Evolutionary conservation across 2,888 invertebrate genomes (phyloP).

Genomic region (Patella ulyssiponensis): DNA sequence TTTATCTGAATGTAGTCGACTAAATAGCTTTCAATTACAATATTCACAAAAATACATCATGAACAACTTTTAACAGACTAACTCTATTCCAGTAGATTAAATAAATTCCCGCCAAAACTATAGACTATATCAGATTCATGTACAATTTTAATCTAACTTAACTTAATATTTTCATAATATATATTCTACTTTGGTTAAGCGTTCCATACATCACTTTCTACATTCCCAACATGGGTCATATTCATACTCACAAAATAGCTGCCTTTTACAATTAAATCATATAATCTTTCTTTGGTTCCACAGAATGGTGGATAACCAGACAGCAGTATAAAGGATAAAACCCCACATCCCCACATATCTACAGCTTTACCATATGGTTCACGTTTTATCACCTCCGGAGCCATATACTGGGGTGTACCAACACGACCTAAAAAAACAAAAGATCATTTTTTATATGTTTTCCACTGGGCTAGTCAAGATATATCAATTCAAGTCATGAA

Average conservation of each 20-base stretch:
- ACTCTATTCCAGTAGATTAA: not conserved
- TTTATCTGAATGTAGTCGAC: too few species aligned
- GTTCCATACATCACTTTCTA: not conserved
- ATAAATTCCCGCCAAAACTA: not conserved
- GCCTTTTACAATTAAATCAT: slow-evolving; percentile 83
- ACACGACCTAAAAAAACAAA: slow-evolving; percentile 81
- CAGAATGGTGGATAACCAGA: slow-evolving; percentile 95
- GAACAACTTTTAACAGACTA: too few species aligned
- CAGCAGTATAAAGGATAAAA: slow-evolving; percentile 91
- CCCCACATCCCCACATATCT: slow-evolving; percentile 98
- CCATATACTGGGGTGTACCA: slow-evolving; percentile 98
- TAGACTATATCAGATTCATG: not conserved
- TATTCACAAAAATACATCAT: too few species aligned
- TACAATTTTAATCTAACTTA: not conserved
- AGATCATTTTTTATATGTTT: too few species aligned
- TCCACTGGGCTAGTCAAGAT: too few species aligned
- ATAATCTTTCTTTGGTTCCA: slow-evolving; percentile 92
- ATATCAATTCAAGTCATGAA: too few species aligned
- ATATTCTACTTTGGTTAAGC: not conserved
- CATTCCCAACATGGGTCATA: not conserved
- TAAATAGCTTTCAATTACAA: too few species aligned
- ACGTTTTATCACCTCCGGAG: slow-evolving; percentile 94
- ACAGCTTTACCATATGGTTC: slow-evolving; percentile 87
- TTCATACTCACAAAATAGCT: slow-evolving; percentile 67
- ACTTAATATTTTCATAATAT: not conserved